phyloP scores from a whole-genome alignment of 2,888 invertebrate species.

The Aphidius colemani region DNA sequence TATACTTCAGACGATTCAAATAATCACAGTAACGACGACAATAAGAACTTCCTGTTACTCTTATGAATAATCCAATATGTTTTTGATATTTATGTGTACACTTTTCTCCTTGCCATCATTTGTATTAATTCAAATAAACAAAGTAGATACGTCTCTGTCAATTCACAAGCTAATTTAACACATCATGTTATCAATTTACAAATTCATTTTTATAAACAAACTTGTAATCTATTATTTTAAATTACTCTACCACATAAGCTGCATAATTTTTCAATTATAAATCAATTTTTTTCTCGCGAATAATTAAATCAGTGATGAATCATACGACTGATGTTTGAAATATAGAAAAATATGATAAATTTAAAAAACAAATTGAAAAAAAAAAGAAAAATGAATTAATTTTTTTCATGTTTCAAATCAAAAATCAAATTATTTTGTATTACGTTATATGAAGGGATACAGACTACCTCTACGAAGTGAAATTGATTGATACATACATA shows the following conservation, averaged over 20 bases:
- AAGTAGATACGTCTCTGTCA: slow-evolving; percentile 1
- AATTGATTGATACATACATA: too few species aligned
- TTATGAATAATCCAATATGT: slow-evolving; percentile 22
- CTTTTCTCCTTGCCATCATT: slow-evolving; percentile 16
- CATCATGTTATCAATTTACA: too few species aligned
- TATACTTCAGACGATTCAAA: slow-evolving; percentile 24
- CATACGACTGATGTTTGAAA: not conserved
- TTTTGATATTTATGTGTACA: slow-evolving; percentile 21
- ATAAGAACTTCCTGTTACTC: slow-evolving; percentile 51
- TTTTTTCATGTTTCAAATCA: too few species aligned
- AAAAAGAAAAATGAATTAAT: not conserved
- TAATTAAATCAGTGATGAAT: not conserved
- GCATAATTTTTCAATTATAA: slow-evolving; percentile 20
- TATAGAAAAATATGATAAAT: not conserved
- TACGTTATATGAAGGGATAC: too few species aligned
- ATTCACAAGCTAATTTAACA: slow-evolving; percentile 17
- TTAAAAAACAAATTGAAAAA: not conserved
- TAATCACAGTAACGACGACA: slow-evolving; percentile 52
- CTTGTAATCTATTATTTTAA: too few species aligned
- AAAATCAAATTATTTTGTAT: too few species aligned
- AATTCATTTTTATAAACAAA: too few species aligned
- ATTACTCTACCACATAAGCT: not conserved
- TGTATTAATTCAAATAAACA: slow-evolving; percentile 25
- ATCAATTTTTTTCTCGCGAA: slow-evolving; percentile 8
- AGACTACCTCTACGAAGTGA: too few species aligned